Evolutionary conservation across 1,140 invertebrate genomes (phyloP).

Genomic region (Pseudomyrmex concolor): DNA sequence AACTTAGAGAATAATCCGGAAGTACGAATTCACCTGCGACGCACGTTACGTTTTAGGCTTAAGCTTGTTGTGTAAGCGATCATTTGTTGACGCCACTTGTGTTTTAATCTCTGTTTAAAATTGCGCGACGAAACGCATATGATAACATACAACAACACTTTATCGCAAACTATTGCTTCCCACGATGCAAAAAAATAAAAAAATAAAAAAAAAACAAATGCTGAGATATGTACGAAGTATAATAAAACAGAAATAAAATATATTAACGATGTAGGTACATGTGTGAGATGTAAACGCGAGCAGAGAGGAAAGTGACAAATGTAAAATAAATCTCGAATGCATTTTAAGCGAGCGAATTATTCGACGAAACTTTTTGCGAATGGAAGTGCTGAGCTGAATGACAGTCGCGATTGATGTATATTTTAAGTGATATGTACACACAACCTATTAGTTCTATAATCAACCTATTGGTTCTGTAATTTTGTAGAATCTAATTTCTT

Average conservation of each 20-base stretch:
- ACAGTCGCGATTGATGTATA: background rate
- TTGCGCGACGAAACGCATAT: conserved; percentile 8
- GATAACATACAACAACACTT: conserved; percentile 28
- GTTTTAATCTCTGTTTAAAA: conserved; percentile 29
- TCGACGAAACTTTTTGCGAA: conserved; percentile 1
- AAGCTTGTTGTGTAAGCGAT: conserved; percentile 64
- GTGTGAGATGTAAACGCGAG: background rate
- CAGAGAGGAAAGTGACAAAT: conserved; percentile 10
- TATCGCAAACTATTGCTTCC: conserved; percentile 36
- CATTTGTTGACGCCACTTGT: conserved; percentile 57
- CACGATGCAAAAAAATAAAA: conserved; percentile 34
- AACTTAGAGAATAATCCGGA: background rate
- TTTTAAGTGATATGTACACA: background rate
- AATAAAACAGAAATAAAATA: too few relatives aligned
- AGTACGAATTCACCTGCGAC: conserved; percentile 42
- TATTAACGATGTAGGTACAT: too few relatives aligned
- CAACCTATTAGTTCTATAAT: background rate
- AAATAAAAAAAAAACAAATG: conserved; percentile 16
- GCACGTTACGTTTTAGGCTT: conserved; percentile 62
- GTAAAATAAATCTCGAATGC: conserved; percentile 24
- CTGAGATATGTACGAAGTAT: too few relatives aligned
- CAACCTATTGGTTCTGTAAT: background rate
- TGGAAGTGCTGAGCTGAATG: background rate
- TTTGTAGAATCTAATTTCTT: background rate
- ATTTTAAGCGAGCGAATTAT: background rate